phyloP scores from a whole-genome alignment of 23 tunicate species.

The Styela clava region DNA sequence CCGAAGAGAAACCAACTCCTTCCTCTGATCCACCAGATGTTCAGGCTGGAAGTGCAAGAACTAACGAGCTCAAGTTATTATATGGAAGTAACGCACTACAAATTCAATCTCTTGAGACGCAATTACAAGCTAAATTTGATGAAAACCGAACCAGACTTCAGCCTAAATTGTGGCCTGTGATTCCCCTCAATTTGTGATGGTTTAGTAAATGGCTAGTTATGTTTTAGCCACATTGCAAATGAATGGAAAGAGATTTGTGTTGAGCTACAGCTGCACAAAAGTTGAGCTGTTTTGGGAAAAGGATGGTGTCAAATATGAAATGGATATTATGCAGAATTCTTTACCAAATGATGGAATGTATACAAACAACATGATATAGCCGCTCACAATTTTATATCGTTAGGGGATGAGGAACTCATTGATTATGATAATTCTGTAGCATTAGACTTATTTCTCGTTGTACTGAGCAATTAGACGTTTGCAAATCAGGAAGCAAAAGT shows the following conservation, averaged over 20 bases:
- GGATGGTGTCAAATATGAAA: too few relatives aligned
- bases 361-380: too few relatives aligned
- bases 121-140: slow-evolving; percentile 29
- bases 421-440: too few relatives aligned
- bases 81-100: slow-evolving; percentile 8
- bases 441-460: too few relatives aligned
- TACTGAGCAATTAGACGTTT: too few relatives aligned
- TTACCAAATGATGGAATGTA: too few relatives aligned
- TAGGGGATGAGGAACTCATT: neutral
- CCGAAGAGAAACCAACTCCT: slow-evolving; percentile 24
- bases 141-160: slow-evolving; percentile 4
- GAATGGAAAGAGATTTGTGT: too few relatives aligned
- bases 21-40: slow-evolving; percentile 19
- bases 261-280: too few relatives aligned
- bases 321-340: too few relatives aligned
- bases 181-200: neutral
- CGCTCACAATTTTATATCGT: too few relatives aligned
- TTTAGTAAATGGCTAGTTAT: neutral
- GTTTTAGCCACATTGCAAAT: neutral
- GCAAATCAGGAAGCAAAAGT: too few relatives aligned
- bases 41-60: slow-evolving; percentile 16
- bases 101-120: slow-evolving; percentile 20
- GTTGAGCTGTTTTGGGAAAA: too few relatives aligned
- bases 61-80: neutral
- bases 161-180: slow-evolving; percentile 28